phyloP scores from a whole-genome alignment of 2,797 vertebrate genomes.

The Pangasius macronema region DNA sequence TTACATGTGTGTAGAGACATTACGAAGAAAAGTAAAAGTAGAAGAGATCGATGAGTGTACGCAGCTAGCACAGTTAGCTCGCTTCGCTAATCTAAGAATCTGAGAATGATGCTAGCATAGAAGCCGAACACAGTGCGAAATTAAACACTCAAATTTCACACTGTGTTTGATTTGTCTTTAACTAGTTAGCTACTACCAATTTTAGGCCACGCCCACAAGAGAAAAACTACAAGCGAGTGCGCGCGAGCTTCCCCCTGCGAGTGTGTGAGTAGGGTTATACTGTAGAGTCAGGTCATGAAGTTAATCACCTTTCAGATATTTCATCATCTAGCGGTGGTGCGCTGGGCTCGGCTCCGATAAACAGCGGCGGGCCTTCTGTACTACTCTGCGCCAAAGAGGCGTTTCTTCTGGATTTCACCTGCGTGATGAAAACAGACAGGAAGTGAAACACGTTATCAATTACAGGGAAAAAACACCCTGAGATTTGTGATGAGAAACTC shows the following conservation, averaged over 20 bases:
- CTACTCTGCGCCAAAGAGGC: conserved; percentile 55
- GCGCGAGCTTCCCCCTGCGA: not conserved
- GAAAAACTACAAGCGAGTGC: not conserved
- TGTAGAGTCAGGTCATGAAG: not conserved
- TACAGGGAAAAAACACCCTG: not conserved
- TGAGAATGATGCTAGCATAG: no score
- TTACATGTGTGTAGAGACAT: no score
- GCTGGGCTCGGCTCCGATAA: conserved; percentile 65
- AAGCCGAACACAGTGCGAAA: no score
- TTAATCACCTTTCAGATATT: conserved; percentile 72
- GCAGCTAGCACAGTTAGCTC: no score
- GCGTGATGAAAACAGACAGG: conserved; percentile 29
- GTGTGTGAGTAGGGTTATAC: not conserved
- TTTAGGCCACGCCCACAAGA: not conserved
- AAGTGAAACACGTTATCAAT: not conserved
- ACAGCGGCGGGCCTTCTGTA: conserved; percentile 62
- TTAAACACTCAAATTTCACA: no score
- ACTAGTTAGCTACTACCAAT: no score
- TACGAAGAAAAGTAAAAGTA: no score
- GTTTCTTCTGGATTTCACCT: conserved; percentile 73
- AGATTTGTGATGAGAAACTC: not conserved
- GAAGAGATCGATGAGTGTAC: no score
- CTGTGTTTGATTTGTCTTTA: not conserved
- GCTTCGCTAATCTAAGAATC: no score
- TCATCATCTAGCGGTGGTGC: conserved; percentile 65